A percentile compares a stretch with the other conserved stretches of the same genome.
Evolutionary conservation across 1,140 invertebrate genomes (phyloP).

Genomic region (Dufourea novaeangliae): DNA sequence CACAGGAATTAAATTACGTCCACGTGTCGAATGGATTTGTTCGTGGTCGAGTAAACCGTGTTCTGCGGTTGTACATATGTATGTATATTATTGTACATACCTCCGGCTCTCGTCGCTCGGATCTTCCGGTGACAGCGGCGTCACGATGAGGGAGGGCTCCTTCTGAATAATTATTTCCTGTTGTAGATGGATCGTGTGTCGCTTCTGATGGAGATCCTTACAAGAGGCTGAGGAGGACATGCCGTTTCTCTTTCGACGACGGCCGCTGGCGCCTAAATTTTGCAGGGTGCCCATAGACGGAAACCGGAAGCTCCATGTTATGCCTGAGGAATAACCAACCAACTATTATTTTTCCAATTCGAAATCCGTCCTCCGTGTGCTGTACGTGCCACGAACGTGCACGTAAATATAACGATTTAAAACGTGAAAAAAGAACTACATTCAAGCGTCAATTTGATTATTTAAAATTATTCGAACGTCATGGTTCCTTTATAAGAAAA

Average conservation of each 20-base stretch:
- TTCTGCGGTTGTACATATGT: neutral
- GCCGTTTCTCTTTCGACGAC: constrained; percentile 64
- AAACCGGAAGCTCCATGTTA: constrained; percentile 79
- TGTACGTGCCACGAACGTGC: no score
- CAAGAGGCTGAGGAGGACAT: constrained; percentile 63
- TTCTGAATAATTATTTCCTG: constrained; percentile 65
- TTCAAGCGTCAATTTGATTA: no score
- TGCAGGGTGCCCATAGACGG: constrained; percentile 73
- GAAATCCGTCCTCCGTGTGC: neutral
- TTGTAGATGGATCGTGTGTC: constrained; percentile 70
- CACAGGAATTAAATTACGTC: no score
- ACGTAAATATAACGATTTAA: no score
- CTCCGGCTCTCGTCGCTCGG: constrained; percentile 14
- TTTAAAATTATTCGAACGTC: no score
- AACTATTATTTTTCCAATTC: neutral
- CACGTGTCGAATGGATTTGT: neutral
- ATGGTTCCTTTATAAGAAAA: no score
- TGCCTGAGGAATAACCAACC: constrained; percentile 63
- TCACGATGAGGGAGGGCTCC: constrained; percentile 63
- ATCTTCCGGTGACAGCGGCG: constrained; percentile 61
- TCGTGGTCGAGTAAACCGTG: neutral
- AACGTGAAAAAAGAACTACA: no score
- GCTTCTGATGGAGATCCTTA: constrained; percentile 66
- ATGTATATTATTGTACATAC: constrained; percentile 27
- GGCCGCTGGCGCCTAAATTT: constrained; percentile 66